Evolutionary conservation across 2,113 vertebrate genomes (phyloP).

Genomic region (Nycticebus coucang): DNA sequence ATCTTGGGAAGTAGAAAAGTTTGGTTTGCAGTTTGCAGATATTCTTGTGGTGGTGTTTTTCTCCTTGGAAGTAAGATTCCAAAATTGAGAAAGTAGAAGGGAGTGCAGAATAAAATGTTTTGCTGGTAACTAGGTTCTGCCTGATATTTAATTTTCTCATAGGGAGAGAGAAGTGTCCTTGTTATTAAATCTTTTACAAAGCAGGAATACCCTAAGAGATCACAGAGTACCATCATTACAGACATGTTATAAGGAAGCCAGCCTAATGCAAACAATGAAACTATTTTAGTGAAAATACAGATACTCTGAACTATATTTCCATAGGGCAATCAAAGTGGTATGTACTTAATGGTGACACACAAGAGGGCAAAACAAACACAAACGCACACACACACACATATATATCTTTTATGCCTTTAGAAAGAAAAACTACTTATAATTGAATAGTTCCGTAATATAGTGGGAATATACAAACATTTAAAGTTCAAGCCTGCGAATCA

Average conservation of each 20-base stretch:
- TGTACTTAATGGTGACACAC: not conserved
- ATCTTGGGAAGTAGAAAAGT: not conserved
- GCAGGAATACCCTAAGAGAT: not conserved
- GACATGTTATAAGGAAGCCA: not conserved
- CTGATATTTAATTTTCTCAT: not conserved
- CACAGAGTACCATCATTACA: not conserved
- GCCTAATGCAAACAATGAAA: not conserved
- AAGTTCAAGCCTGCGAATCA: not conserved
- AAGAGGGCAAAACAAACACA: not conserved
- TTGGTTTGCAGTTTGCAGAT: not conserved
- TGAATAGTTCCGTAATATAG: not conserved
- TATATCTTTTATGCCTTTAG: not conserved
- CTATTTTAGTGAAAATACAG: not conserved
- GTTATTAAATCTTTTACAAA: slow-evolving; percentile 19
- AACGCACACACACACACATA: too few species aligned
- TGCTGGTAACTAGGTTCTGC: not conserved
- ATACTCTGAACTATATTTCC: not conserved
- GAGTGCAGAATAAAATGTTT: not conserved
- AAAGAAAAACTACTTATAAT: not conserved
- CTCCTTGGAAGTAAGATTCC: slow-evolving; percentile 43
- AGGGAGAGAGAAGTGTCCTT: not conserved
- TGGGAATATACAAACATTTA: not conserved
- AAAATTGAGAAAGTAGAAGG: not conserved
- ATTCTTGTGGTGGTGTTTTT: slow-evolving; percentile 23
- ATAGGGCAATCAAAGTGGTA: not conserved